Conservation (phyloP, 1,140 invertebrate species). For the Helicorthomorpha holstii region DNA sequence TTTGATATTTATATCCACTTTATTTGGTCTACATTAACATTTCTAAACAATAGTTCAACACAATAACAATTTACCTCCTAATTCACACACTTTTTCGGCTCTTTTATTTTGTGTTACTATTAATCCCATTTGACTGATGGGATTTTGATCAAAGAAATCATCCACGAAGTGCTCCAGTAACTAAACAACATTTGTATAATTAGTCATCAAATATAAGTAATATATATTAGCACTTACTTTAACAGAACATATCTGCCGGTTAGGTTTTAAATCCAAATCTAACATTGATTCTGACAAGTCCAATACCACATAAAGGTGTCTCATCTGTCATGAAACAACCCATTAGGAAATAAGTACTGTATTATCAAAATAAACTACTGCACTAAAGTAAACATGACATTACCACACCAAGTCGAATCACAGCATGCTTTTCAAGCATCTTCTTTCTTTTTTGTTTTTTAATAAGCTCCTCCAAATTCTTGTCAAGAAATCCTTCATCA, state of each 20-base stretch:
- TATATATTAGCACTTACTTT: conserved; percentile 40
- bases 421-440: conserved; percentile 47
- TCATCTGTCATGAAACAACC: conserved; percentile 46
- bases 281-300: conserved; percentile 88
- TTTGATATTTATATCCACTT: too few species aligned
- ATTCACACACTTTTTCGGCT: conserved; percentile 76
- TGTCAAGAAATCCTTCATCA: conserved; percentile 74
- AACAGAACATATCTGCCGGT: conserved; percentile 67
- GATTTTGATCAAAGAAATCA: conserved; percentile 97
- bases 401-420: conserved; percentile 69
- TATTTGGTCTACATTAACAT: too few species aligned
- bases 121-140: conserved; percentile 89
- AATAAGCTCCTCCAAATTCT: conserved; percentile 74
- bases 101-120: conserved; percentile 83
- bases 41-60: not conserved
- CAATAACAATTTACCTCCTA: conserved; percentile 41
- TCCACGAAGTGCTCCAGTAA: conserved; percentile 83
- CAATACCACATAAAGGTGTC: conserved; percentile 78
- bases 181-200: conserved; percentile 31
- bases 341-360: conserved; percentile 1
- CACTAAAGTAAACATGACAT: not conserved
- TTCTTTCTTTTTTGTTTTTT: conserved; percentile 68
- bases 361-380: not conserved
- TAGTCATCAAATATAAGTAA: not conserved
- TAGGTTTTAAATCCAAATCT: conserved; percentile 87